Conservation (phyloP, 2,113 vertebrate genomes). For the Vicugna pacos region DNA sequence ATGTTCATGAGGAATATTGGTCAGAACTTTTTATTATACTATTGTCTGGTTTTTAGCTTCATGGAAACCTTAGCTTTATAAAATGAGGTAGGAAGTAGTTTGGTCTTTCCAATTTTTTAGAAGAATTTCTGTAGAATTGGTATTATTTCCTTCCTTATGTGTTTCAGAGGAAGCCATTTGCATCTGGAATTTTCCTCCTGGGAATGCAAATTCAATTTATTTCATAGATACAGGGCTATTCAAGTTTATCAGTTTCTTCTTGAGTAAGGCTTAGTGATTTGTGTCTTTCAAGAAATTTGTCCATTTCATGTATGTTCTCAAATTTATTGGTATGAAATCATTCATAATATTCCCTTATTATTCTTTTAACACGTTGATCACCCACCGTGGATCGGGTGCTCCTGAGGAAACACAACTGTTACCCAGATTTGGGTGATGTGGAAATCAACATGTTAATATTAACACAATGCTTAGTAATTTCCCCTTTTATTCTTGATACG, state of each 20-base stretch:
- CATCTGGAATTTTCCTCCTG: neutral
- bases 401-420: too few species aligned
- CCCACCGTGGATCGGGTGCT: too few species aligned
- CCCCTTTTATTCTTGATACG: neutral
- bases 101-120: neutral
- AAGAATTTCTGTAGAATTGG: neutral
- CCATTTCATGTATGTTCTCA: neutral
- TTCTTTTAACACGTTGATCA: neutral
- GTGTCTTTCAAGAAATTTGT: neutral
- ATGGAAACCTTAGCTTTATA: neutral
- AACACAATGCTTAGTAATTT: neutral
- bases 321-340: neutral
- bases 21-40: neutral
- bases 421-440: too few species aligned
- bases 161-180: neutral
- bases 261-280: neutral
- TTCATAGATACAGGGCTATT: neutral
- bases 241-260: neutral
- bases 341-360: neutral
- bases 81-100: neutral
- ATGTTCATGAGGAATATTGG: neutral
- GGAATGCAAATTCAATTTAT: constrained; percentile 9
- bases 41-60: neutral
- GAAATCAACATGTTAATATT: neutral
- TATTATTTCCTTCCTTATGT: neutral